Percentiles rank a stretch among this genome's conserved stretches.
Evolutionary conservation across 64 coral and sea anemone species (phyloP).

Genomic region (Porites lutea): DNA sequence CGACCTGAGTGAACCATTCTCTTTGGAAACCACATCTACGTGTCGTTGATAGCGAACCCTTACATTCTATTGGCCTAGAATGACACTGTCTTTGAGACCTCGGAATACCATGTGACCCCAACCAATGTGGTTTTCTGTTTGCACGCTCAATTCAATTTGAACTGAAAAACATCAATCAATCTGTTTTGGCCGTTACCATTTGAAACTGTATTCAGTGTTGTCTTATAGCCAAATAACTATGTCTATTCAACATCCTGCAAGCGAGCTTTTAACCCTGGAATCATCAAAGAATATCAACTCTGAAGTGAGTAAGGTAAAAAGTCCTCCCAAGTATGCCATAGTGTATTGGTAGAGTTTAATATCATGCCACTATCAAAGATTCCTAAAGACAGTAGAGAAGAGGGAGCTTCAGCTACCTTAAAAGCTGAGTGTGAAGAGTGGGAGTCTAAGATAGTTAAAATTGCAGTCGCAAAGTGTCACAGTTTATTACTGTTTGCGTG

Average conservation of each 20-base stretch:
- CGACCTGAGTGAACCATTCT: too few relatives aligned
- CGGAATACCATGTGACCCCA: too few relatives aligned
- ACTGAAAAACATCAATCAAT: too few relatives aligned
- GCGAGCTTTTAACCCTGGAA: constrained; percentile 13
- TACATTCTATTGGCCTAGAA: too few relatives aligned
- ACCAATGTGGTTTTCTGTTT: too few relatives aligned
- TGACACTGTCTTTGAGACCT: too few relatives aligned
- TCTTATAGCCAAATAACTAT: not conserved
- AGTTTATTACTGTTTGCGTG: too few relatives aligned
- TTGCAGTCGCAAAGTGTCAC: too few relatives aligned
- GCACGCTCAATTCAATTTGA: too few relatives aligned
- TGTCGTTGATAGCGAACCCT: too few relatives aligned
- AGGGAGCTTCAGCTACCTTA: constrained; percentile 30
- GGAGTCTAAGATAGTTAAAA: too few relatives aligned
- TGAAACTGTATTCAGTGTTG: not conserved
- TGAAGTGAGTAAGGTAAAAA: not conserved
- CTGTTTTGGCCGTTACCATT: not conserved
- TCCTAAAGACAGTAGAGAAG: constrained; percentile 25
- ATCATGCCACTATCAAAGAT: constrained; percentile 19
- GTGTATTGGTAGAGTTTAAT: constrained; percentile 27
- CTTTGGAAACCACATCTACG: too few relatives aligned
- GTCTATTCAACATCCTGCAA: constrained; percentile 14
- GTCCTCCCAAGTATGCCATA: not conserved
- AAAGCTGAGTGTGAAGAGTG: not conserved
- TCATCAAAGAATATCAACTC: not conserved